These are phyloP conservation scores for Meganola albula DNA, from an alignment of 2,888 invertebrate genomes.

Conservation along the genomic window DNA sequence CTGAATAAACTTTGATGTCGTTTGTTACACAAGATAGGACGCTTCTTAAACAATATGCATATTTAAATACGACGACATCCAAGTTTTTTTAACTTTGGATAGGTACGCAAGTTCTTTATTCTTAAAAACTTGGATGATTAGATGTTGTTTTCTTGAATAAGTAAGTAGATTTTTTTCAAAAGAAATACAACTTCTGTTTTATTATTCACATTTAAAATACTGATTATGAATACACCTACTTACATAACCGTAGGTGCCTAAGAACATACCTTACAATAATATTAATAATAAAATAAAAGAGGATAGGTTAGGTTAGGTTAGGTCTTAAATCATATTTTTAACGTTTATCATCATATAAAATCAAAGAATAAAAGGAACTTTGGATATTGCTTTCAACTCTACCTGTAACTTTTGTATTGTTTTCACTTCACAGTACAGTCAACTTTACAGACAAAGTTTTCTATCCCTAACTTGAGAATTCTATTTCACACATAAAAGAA, in stretches of 20 bases:
- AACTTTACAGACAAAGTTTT: conserved; percentile 36
- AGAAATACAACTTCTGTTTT: no score
- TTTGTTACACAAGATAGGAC: conserved; percentile 23
- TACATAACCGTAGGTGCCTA: no score
- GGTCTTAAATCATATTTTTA: no score
- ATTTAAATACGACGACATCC: conserved; percentile 42
- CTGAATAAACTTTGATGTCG: conserved; percentile 12
- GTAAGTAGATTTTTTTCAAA: neutral
- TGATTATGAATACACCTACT: no score
- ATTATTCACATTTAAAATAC: no score
- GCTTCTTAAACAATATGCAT: conserved; percentile 41
- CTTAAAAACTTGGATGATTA: conserved; percentile 12
- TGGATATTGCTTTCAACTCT: conserved; percentile 13
- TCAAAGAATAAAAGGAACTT: no score
- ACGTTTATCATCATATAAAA: no score
- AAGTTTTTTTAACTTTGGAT: conserved; percentile 23
- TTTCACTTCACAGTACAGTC: conserved; percentile 42
- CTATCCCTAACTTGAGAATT: conserved; percentile 42
- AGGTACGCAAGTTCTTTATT: conserved; percentile 10
- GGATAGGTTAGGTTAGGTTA: no score
- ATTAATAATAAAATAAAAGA: no score
- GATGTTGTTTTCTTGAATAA: conserved; percentile 7
- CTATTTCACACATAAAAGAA: conserved; percentile 41
- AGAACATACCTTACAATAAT: no score
- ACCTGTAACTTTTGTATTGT: conserved; percentile 35